Evolutionary conservation across 2,888 invertebrate genomes (phyloP).

Genomic region (Glyphotaelius pellucidus): DNA sequence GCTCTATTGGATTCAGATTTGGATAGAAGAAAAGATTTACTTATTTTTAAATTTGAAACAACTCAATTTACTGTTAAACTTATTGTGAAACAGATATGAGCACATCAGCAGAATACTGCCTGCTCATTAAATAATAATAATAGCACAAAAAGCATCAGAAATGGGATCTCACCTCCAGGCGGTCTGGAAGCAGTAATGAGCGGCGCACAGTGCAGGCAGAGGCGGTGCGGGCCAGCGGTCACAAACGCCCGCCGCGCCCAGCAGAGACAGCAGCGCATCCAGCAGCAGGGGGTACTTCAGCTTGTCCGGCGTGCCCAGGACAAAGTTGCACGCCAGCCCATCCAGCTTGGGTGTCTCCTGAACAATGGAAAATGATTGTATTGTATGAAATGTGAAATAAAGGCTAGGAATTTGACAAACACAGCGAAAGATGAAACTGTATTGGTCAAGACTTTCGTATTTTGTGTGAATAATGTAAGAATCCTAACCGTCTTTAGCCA

Average conservation of each 20-base stretch:
- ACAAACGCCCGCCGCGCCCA: conserved; percentile 87
- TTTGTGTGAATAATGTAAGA: too few relatives aligned
- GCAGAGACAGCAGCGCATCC: conserved; percentile 89
- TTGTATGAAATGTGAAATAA: too few relatives aligned
- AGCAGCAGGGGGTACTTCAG: conserved; percentile 91
- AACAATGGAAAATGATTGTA: not conserved
- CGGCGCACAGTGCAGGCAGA: conserved; percentile 85
- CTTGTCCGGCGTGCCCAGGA: conserved; percentile 94
- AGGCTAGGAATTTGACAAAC: not conserved
- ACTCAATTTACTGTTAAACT: too few relatives aligned
- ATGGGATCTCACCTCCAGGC: conserved; percentile 83
- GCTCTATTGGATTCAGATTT: too few relatives aligned
- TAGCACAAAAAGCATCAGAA: too few relatives aligned
- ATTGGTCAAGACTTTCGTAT: too few relatives aligned
- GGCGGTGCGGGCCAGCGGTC: conserved; percentile 74
- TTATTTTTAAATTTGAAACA: too few relatives aligned
- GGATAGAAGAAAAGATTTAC: too few relatives aligned
- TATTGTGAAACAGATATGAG: too few relatives aligned
- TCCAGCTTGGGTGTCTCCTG: conserved; percentile 95
- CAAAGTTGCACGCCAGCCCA: conserved; percentile 94
- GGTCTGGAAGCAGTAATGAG: conserved; percentile 94
- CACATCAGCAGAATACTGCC: too few relatives aligned
- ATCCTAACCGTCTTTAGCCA: too few relatives aligned
- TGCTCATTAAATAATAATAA: too few relatives aligned
- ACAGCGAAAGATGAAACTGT: not conserved